Evolutionary conservation across 2,113 vertebrate genomes (phyloP).

Genomic region (Salvelinus alpinus): DNA sequence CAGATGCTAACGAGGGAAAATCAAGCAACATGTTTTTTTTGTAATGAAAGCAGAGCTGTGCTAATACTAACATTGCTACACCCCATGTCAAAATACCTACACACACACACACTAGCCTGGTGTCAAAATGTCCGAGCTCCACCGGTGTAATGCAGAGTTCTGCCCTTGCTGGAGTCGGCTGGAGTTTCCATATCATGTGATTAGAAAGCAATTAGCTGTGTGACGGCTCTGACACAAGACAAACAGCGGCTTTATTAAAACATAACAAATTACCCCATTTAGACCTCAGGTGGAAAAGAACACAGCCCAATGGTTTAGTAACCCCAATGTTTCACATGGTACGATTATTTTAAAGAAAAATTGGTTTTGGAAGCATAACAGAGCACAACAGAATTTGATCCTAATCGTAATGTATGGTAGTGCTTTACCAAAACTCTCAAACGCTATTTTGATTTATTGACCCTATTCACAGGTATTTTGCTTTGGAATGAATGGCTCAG

Average conservation of each 20-base stretch:
- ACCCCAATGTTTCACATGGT: constrained; percentile 46
- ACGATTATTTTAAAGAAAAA: constrained; percentile 51
- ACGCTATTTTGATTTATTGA: no score
- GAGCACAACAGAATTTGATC: background rate
- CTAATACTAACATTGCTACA: constrained; percentile 43
- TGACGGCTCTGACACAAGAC: constrained; percentile 67
- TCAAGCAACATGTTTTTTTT: constrained; percentile 69
- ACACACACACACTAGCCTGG: background rate
- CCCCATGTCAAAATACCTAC: no score
- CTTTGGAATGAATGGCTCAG: constrained; percentile 24
- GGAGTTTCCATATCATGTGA: constrained; percentile 69
- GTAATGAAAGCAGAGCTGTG: constrained; percentile 65
- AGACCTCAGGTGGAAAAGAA: constrained; percentile 37
- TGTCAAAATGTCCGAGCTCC: constrained; percentile 42
- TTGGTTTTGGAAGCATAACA: constrained; percentile 29
- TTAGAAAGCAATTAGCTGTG: constrained; percentile 69
- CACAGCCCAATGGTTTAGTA: constrained; percentile 12
- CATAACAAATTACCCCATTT: constrained; percentile 71
- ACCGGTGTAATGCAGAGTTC: constrained; percentile 17
- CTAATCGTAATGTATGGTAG: no score
- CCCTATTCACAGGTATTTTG: constrained; percentile 24
- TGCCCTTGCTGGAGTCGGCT: constrained; percentile 37
- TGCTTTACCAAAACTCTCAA: no score
- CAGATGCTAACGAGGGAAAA: constrained; percentile 56
- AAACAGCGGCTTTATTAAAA: constrained; percentile 76